Evolutionary conservation across 2,113 vertebrate species (phyloP), one percentile per base, ranked within the genome.

Genomic region (Morone saxatilis): DNA sequence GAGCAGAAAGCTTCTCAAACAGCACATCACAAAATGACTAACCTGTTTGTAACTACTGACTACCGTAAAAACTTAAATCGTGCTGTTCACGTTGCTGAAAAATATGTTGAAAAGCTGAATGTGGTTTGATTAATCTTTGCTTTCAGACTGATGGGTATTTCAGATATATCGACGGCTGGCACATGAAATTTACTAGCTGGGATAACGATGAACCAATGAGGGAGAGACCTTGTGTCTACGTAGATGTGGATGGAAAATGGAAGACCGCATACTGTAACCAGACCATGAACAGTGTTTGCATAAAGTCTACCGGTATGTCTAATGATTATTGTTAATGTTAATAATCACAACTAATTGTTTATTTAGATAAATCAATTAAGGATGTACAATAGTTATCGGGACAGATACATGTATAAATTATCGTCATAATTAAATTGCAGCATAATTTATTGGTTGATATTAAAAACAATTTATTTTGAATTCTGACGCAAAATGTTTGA

Each of bases 121-220:
- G 57, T 4, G 22, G 5, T 38, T 16, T 75, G 19, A 62, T 79
- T 22, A 20, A 56, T 85, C 36, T 72, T 60, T 80, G 7, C 36
- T 78, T 82, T 79, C 89, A 98, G 97, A 97, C 96, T 0, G 20
- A 86, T 13, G 93, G 92, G 5, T 94, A 77, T 22, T 98, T 96
- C n/a, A 77, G 57, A 36, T 98, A 94, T 95, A 92, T 92, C 40
- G 96, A 97, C 88, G 95, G 93, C 3, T 98, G 97, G 96, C 96
- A 71, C 53, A 73, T 97, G 83, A 94, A 48, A 25, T 95, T 94
- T 38, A 91, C 92, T 1, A 95, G 93, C 4, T 98, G 97, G 97
- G 95, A 76, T 31, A 0, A 48, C 17, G 88, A 88, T 19, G 97
- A 98, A 66, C 97, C 97, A 56, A 95, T 87, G 5, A 91, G 84